phyloP scores from a whole-genome alignment of 2,888 invertebrate genomes.

The Pyrrhosoma nymphula region DNA sequence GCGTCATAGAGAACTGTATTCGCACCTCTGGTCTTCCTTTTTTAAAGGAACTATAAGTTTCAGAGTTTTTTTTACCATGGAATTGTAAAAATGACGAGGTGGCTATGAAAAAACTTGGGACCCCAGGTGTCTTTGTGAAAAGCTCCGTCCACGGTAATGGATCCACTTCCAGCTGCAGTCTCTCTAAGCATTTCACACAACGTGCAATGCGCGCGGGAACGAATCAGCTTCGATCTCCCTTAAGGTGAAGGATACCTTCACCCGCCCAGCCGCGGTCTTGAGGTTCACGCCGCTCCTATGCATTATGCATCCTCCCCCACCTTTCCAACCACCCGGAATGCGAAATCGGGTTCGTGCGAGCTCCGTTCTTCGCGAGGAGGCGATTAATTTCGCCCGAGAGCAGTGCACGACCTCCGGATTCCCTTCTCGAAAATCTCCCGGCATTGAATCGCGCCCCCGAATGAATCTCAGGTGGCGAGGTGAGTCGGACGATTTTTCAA shows the following conservation, averaged over 20 bases:
- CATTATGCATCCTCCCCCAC: background rate
- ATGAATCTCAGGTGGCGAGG: conserved; percentile 7
- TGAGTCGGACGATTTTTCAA: background rate
- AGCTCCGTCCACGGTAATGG: background rate
- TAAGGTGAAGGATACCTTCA: background rate
- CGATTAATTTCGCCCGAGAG: background rate
- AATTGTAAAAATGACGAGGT: too few relatives aligned
- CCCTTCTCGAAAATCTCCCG: background rate
- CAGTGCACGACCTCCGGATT: background rate
- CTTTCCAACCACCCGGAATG: background rate
- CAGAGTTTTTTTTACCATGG: too few relatives aligned
- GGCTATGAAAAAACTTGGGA: too few relatives aligned
- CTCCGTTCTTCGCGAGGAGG: background rate
- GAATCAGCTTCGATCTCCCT: background rate
- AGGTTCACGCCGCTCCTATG: background rate
- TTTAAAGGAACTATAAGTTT: too few relatives aligned
- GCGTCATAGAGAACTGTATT: too few relatives aligned
- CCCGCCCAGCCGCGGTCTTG: background rate
- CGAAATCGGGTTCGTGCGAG: background rate
- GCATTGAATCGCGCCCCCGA: background rate
- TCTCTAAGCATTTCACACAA: background rate
- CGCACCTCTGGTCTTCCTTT: too few relatives aligned
- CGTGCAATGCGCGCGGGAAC: background rate
- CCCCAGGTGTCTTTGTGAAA: background rate
- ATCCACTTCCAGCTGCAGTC: background rate